These are phyloP conservation scores for Ips typographus DNA, from an alignment of 1,140 invertebrate species.

Conservation along the genomic window DNA sequence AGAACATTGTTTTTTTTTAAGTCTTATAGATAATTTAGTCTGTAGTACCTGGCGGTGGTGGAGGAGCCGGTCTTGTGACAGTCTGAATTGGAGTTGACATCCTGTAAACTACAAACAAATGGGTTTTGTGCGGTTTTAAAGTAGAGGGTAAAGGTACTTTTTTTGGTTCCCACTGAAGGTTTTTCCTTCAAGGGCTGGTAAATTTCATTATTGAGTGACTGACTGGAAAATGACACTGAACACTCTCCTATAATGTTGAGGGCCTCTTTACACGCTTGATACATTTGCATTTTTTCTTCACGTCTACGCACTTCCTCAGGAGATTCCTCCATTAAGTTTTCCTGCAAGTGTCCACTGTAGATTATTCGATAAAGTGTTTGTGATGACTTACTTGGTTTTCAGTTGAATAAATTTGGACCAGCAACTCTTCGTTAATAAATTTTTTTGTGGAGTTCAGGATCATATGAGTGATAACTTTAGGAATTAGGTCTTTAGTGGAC, in stretches of 20 bases:
- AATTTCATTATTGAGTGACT: neutral
- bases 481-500: conserved; percentile 96
- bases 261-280: conserved; percentile 98
- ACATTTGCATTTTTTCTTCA: conserved; percentile 98
- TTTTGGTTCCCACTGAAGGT: conserved; percentile 10
- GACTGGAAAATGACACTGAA: conserved; percentile 54
- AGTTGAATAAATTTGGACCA: conserved; percentile 94
- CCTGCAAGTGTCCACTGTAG: conserved; percentile 62
- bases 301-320: conserved; percentile 93
- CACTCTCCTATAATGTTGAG: conserved; percentile 97
- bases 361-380: conserved; percentile 2
- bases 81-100: conserved; percentile 33
- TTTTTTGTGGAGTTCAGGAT: conserved; percentile 98
- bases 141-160: neutral
- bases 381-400: conserved; percentile 84
- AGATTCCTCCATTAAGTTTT: conserved; percentile 96
- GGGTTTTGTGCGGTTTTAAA: neutral
- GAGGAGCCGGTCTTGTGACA: conserved; percentile 33
- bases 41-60: conserved; percentile 38
- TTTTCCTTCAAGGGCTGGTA: neutral
- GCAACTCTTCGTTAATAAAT: conserved; percentile 94
- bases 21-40: neutral
- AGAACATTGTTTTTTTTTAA: too few relatives aligned
- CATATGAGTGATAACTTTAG: conserved; percentile 97
- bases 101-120: conserved; percentile 31